Evolutionary conservation across 2,113 vertebrate species (phyloP).

Genomic region (Ceyx margarethae): DNA sequence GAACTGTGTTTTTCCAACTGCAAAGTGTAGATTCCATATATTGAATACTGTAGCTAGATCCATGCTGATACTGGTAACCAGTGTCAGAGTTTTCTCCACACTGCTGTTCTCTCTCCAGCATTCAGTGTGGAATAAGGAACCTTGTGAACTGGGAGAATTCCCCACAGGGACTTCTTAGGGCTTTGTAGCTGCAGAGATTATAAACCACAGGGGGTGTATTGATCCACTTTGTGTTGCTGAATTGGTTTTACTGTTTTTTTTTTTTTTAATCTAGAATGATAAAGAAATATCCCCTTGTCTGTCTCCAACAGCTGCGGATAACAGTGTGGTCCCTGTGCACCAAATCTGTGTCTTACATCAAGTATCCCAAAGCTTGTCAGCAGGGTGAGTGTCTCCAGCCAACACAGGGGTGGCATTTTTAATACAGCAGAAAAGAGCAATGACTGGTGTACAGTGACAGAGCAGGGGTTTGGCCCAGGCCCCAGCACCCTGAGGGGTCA

Average conservation of each 20-base stretch:
- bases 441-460: fast-evolving
- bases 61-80: fast-evolving
- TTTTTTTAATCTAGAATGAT: not conserved
- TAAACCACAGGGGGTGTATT: not conserved
- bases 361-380: slow-evolving; percentile 94
- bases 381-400: slow-evolving; percentile 82
- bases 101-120: not conserved
- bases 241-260: not conserved
- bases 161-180: not conserved
- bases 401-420: not conserved
- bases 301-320: slow-evolving; percentile 84
- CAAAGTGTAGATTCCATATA: not conserved
- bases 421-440: not conserved
- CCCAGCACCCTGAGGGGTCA: no score
- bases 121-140: not conserved
- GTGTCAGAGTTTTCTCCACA: fast-evolving
- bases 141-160: not conserved
- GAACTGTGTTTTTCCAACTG: not conserved
- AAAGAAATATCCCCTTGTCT: not conserved
- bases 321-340: slow-evolving; percentile 98
- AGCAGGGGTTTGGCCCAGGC: fast-evolving
- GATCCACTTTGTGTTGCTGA: not conserved
- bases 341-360: slow-evolving; percentile 97
- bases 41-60: fast-evolving
- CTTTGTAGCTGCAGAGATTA: not conserved